Conservation (phyloP, 1,140 invertebrate species). For the Aradophagus sp. region DNA sequence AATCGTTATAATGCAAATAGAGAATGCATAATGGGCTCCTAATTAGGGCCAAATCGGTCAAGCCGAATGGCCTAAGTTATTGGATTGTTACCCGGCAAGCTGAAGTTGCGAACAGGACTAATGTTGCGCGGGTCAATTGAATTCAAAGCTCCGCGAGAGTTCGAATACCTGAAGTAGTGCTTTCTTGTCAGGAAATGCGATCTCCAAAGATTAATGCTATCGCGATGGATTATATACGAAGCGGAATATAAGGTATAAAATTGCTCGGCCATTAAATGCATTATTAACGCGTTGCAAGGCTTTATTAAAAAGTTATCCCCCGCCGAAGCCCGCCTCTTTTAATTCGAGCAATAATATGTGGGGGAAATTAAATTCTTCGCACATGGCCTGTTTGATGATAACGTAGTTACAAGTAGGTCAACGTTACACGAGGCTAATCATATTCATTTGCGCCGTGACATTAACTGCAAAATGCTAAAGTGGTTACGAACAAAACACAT, state of each 20-base stretch:
- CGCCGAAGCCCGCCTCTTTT: too few relatives aligned
- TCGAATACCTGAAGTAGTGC: conserved; percentile 36
- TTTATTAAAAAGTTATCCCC: too few relatives aligned
- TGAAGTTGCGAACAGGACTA: conserved; percentile 47
- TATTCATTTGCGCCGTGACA: conserved; percentile 21
- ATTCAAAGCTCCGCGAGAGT: conserved; percentile 38
- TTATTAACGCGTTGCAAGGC: too few relatives aligned
- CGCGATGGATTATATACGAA: too few relatives aligned
- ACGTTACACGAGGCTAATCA: conserved; percentile 28
- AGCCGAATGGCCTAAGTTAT: conserved; percentile 36
- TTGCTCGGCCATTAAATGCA: too few relatives aligned
- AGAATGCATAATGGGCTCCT: conserved; percentile 30
- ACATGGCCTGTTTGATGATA: conserved; percentile 15
- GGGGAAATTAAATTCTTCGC: conserved; percentile 21
- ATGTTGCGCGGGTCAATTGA: conserved; percentile 51
- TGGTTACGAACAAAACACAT: conserved; percentile 17
- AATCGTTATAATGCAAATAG: conserved; percentile 37
- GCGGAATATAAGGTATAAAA: too few relatives aligned
- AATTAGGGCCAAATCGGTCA: conserved; percentile 52
- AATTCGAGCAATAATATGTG: conserved; percentile 26
- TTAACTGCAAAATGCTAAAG: conserved; percentile 22
- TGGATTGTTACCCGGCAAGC: conserved; percentile 45
- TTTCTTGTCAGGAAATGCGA: conserved; percentile 43
- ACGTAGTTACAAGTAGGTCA: conserved; percentile 19
- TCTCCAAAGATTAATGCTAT: conserved; percentile 38